A percentile compares a stretch with the other conserved stretches of the same genome.
phyloP scores from a whole-genome alignment of 2,888 invertebrate genomes.

The Lissonota sp. region DNA sequence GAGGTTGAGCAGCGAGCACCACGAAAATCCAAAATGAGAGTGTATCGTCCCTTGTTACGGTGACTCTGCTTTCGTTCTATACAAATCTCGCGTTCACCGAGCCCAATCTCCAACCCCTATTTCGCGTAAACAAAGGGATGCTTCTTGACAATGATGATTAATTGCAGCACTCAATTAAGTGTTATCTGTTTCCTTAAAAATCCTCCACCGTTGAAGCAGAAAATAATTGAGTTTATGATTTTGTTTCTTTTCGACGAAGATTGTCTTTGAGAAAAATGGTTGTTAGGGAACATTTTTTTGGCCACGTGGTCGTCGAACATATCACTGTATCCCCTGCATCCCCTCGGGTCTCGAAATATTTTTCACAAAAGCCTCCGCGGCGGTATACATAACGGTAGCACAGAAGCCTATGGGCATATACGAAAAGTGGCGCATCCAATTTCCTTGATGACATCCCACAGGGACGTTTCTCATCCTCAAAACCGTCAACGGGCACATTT shows the following conservation, averaged over 20 bases:
- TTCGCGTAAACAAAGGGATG: constrained; percentile 51
- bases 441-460: constrained; percentile 81
- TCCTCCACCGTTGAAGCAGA: constrained; percentile 1
- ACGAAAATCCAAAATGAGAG: constrained; percentile 40
- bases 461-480: constrained; percentile 70
- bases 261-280: constrained; percentile 1
- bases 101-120: constrained; percentile 23
- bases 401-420: constrained; percentile 56
- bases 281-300: not conserved
- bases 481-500: constrained; percentile 47
- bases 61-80: constrained; percentile 49
- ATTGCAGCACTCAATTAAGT: constrained; percentile 56
- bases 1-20: constrained; percentile 24
- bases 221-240: constrained; percentile 44
- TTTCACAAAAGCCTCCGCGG: not conserved
- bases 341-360: constrained; percentile 2
- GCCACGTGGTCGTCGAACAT: not conserved
- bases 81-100: constrained; percentile 42
- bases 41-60: constrained; percentile 53
- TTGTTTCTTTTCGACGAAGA: not conserved
- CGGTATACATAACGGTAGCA: not conserved
- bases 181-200: constrained; percentile 34
- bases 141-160: constrained; percentile 60
- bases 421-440: constrained; percentile 82
- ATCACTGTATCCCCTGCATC: not conserved